Base-by-base conservation (phyloP, 2,113 vertebrate genomes). In the Muntiacus muntjak region DNA sequence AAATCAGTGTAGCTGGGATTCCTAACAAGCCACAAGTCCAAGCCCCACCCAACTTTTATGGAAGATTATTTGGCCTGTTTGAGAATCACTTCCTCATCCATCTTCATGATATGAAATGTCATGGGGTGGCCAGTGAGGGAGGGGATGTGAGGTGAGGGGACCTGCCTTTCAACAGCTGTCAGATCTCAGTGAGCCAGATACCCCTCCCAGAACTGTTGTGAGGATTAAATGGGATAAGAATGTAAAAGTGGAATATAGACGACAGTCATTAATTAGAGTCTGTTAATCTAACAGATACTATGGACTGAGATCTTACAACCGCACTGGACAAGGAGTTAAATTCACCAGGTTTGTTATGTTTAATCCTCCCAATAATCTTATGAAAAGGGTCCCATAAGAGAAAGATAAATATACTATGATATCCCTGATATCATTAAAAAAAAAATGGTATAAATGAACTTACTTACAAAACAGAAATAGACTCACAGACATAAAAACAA, bases 1-100 rank as follows among this genome's bases (percentile, higher is more conserved):
- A 97, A 96, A 91, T 96, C 93, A 96, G 47, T 64, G 96, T 95
- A 89, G 54, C 95, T 86, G 74, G 95, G 55, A 89, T 94, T 93
- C 91, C 81, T 91, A 45, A 89, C 5, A 11, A 82, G 87, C 85
- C 54, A 47, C 3, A 23, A 86, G 55, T 52, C 60, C 11, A 26
- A 95, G 30, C 15, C 52, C 47, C 83, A 83, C 47, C 89, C 86
- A 23, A 58, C 54, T 90, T 94, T 78, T 45, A 92, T 17, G 47
- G 87, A 89, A 93, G 94, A 89, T 71, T 33, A 43, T 74, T 60
- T 93, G 83, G 79, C 50, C 83, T 96, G 6, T 71, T 47, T n/a
- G 79, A 85, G 95, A 85, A 87, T 54, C 64, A 79, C 74, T n/a
- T n/a, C 79, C 62, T 89, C 25, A 45, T 58, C 86, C 33, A 62